Evolutionary conservation across 2,797 vertebrate genomes (phyloP).

Genomic region (Bradypodion pumilum): DNA sequence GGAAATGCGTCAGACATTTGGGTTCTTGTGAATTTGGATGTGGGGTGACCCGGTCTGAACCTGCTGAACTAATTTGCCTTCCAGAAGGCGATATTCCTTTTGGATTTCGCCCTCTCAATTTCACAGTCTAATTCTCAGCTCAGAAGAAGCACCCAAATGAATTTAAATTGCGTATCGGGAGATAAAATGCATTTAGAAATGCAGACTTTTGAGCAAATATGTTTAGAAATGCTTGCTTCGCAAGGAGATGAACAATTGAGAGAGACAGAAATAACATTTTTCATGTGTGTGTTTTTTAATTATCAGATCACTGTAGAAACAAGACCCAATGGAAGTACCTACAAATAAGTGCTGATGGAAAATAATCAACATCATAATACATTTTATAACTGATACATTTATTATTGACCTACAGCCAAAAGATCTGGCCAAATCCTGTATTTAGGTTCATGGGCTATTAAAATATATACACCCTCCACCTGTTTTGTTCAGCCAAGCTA

Average conservation of each 20-base stretch:
- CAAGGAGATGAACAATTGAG: neutral
- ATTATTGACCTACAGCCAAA: neutral
- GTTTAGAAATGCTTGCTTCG: neutral
- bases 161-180: neutral
- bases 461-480: neutral
- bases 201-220: neutral
- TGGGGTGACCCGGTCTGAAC: neutral
- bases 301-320: neutral
- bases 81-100: neutral
- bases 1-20: neutral
- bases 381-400: constrained; percentile 19
- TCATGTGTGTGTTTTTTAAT: neutral
- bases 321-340: neutral
- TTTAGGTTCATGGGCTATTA: neutral
- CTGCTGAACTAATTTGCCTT: too few relatives aligned
- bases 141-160: neutral
- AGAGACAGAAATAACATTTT: neutral
- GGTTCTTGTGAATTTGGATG: neutral
- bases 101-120: neutral
- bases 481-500: neutral
- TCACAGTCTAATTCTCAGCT: neutral
- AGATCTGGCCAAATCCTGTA: neutral
- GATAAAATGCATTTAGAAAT: neutral
- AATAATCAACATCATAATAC: neutral
- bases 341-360: neutral